Conservation (phyloP, 2,888 invertebrate genomes). For the Leistus spinibarbis region DNA sequence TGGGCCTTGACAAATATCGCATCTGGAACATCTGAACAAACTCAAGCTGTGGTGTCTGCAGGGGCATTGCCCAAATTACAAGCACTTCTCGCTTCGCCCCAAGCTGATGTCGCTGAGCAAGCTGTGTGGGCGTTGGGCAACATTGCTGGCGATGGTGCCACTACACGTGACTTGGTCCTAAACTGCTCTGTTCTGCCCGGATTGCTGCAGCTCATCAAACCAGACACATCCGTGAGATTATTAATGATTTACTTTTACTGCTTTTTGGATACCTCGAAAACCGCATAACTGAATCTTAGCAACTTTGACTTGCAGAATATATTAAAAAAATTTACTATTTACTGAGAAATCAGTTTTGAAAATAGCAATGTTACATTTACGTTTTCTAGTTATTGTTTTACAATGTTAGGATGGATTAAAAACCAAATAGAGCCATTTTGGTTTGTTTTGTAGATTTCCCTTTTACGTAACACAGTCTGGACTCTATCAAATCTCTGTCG, state of each 20-base stretch:
- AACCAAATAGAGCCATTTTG: too few relatives aligned
- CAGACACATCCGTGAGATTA: conserved; percentile 61
- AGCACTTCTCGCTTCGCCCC: conserved; percentile 69
- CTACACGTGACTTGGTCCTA: conserved; percentile 82
- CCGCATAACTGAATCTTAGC: too few relatives aligned
- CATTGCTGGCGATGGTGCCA: conserved; percentile 89
- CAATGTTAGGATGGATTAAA: conserved; percentile 7
- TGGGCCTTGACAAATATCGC: conserved; percentile 99
- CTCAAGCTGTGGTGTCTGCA: conserved; percentile 81
- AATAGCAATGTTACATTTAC: not conserved
- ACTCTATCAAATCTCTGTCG: conserved; percentile 92
- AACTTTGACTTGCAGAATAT: too few relatives aligned
- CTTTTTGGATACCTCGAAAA: too few relatives aligned
- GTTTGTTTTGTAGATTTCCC: conserved; percentile 58
- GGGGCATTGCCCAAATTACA: conserved; percentile 88
- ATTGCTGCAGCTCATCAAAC: conserved; percentile 70
- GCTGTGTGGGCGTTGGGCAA: conserved; percentile 99
- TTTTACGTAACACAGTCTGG: conserved; percentile 87
- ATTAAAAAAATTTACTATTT: not conserved
- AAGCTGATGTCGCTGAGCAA: conserved; percentile 81
- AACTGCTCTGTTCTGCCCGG: conserved; percentile 72
- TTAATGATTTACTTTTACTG: not conserved
- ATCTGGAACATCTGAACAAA: conserved; percentile 91
- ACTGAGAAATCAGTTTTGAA: not conserved
- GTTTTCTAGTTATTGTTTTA: not conserved